Evolutionary conservation across 2,113 vertebrate genomes (phyloP).

Genomic region (Alexandromys fortis): DNA sequence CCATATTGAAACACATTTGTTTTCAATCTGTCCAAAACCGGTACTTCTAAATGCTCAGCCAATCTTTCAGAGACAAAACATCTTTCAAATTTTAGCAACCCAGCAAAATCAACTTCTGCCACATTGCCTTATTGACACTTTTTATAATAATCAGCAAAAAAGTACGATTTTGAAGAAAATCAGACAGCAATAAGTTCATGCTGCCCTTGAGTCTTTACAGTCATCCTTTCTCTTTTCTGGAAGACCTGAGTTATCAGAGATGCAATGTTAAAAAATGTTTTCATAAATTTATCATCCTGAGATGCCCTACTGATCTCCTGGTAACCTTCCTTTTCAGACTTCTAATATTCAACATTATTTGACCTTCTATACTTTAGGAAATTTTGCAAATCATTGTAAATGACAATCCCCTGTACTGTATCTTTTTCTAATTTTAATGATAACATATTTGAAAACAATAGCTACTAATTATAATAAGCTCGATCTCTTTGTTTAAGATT

Average conservation of each 20-base stretch:
- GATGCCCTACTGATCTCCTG: not conserved
- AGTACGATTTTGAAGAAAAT: constrained; percentile 73
- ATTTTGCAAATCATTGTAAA: not conserved
- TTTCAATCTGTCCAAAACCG: constrained; percentile 73
- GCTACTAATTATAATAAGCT: not conserved
- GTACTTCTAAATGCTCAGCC: constrained; percentile 64
- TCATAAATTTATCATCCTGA: constrained; percentile 44
- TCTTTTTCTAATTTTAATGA: not conserved
- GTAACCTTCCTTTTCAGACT: not conserved
- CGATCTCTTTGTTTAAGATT: not conserved
- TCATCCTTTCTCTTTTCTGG: constrained; percentile 45
- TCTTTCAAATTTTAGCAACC: constrained; percentile 69
- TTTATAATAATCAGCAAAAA: constrained; percentile 80
- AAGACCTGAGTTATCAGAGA: constrained; percentile 60
- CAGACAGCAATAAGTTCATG: constrained; percentile 69
- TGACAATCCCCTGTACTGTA: not conserved
- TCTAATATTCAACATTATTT: not conserved
- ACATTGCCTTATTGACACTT: constrained; percentile 78
- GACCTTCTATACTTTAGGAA: not conserved
- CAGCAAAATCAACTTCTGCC: constrained; percentile 74
- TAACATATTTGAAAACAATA: not conserved
- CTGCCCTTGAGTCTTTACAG: constrained; percentile 69
- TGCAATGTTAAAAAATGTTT: constrained; percentile 39
- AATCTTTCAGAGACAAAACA: constrained; percentile 69
- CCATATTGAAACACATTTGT: constrained; percentile 60